Base-by-base conservation (phyloP, 2,113 vertebrate species). In the Tenrec ecaudatus region DNA sequence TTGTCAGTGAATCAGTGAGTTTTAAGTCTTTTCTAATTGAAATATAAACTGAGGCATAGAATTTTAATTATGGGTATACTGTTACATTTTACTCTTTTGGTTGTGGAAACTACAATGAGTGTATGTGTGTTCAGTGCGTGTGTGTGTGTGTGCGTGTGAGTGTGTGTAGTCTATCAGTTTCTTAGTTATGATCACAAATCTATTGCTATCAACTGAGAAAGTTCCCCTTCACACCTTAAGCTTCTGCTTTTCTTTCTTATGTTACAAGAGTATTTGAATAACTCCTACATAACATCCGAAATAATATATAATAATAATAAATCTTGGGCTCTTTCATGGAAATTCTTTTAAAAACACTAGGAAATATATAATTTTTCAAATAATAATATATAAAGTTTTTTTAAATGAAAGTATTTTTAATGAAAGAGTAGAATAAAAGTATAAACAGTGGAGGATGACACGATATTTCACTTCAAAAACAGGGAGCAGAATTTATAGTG, bases 401-500 rank as follows among this genome's bases (percentile, higher is more conserved):
- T 0, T 62, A 78, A 84, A 3, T 38, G 78, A 92, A 17, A n/a
- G 79, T 40, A 23, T 17, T 19, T 88, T 91, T 94, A 77, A 83
- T 58, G 33, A 62, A 19, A 47, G 29, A 91, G 58, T 38, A 6
- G 29, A 7, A 82, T 20, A 11, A 40, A 87, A 82, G 11, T 1
- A 58, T 9, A 95, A 2, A 9, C 36, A 40, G 91, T 79, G 75
- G 58, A 19, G 23, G 77, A 12, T 53, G 47, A 38, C 88, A 96
- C 29, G 16, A 1, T 90, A 58, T 90, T 95, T 96, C 92, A 89
- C 36, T 91, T 89, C 83, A 68, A 93, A 94, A 96, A 93, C 6
- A 47, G 90, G 25, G 23, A 95, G 68, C 2, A 36, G 82, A 19
- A 95, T 94, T 95, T 95, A 88, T 87, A 57, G 57, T 57, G 7